A percentile compares a stretch with the other conserved stretches of the same genome.
These are phyloP conservation scores for Rhopalosiphum nymphaeae DNA, from an alignment of 2,888 invertebrate species.

Conservation along the genomic window DNA sequence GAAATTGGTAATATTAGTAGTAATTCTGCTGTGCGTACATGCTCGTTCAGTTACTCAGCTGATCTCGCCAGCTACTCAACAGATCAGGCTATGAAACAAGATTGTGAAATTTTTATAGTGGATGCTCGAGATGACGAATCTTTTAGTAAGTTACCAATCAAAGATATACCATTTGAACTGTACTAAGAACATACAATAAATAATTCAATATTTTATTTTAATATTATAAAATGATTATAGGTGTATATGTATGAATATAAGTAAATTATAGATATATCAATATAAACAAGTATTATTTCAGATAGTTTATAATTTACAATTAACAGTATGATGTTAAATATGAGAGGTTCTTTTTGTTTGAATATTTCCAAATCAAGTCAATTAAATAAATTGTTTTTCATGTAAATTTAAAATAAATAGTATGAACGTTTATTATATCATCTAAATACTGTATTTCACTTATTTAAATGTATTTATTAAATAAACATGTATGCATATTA, in stretches of 20 bases:
- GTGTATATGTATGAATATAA: not conserved
- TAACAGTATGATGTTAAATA: not conserved
- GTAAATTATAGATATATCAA: not conserved
- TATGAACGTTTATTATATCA: too few relatives aligned
- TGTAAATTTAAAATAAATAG: too few relatives aligned
- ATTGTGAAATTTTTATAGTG: slow-evolving; percentile 90
- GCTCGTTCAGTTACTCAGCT: slow-evolving; percentile 92
- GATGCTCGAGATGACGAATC: slow-evolving; percentile 75
- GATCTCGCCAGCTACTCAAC: slow-evolving; percentile 94
- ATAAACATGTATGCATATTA: not conserved
- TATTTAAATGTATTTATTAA: not conserved
- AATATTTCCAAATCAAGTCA: too few relatives aligned
- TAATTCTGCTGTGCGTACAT: slow-evolving; percentile 91
- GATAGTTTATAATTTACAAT: not conserved
- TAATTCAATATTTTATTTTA: not conserved
- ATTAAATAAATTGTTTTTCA: too few relatives aligned
- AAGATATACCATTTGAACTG: not conserved
- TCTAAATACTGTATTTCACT: not conserved
- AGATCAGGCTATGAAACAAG: slow-evolving; percentile 91
- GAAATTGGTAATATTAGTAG: slow-evolving; percentile 74
- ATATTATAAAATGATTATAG: not conserved
- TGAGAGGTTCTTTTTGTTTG: not conserved
- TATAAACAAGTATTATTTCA: not conserved
- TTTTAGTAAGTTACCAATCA: slow-evolving; percentile 59
- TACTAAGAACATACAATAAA: not conserved